Base-by-base conservation (phyloP, 2,113 vertebrate genomes). In the Albula glossodonta region DNA sequence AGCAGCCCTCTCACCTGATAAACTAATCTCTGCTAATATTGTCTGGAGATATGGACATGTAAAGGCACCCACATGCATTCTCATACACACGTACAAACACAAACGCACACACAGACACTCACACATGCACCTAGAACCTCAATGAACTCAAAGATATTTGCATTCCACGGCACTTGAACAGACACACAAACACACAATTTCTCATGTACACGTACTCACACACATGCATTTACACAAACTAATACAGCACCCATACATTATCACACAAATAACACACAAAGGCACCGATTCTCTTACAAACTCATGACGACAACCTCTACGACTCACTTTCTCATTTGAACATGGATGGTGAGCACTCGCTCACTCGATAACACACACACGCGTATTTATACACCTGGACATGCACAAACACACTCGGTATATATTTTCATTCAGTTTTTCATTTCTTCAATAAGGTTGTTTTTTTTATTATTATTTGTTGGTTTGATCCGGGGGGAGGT, bases 321-420 rank as follows among this genome's bases (percentile, higher is more conserved):
- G 13, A 3, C 48, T 1, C 57, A 1, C 57, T 15, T 19, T n/a
- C 19, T 2, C 57, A 8, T 15, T 41, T 41, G 31, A 41, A 41
- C 31, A 41, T 41, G 31, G 31, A 41, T 41, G 31, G 31, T 41
- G 31, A 41, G 31, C 31, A 41, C 31, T 41, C 1, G 31, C 31
- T 41, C 31, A 41, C 1, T 41, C 31, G 31, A 41, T 41, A 41
- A 53, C 12, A 53, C 80, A 52, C n/a, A 56, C 17, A 56, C 56
- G 19, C 56, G 8, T 12, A 49, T 31, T 88, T 52, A 66, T 13
- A 51, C 1, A 70, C 49, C 56, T 31, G 50, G 48, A 51, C 88
- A 87, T 86, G 63, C 89, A 87, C 86, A 86, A 83, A 86, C 86
- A 86, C 17, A 83, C 53, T 56, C 53, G 53, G 53, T 7, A 6